These are phyloP conservation scores for Microctonus hyperodae DNA, from an alignment of 2,888 invertebrate species.

Conservation along the genomic window DNA sequence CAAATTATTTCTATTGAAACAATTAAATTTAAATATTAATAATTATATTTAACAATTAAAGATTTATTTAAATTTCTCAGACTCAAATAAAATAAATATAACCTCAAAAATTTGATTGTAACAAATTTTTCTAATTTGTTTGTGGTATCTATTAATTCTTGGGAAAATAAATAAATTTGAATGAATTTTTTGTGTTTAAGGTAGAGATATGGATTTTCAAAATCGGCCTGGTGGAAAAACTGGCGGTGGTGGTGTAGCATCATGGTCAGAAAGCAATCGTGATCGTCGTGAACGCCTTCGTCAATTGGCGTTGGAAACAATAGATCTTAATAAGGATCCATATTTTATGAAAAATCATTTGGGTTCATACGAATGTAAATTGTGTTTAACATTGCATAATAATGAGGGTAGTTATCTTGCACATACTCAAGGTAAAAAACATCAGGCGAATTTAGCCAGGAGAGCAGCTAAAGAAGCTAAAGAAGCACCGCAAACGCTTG, in stretches of 20 bases:
- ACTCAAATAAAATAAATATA: too few species aligned
- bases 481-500: slow-evolving; percentile 92
- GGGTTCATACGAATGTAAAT: slow-evolving; percentile 98
- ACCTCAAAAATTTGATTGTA: too few species aligned
- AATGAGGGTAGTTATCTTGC: slow-evolving; percentile 99
- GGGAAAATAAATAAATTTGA: not conserved
- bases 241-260: slow-evolving; percentile 98
- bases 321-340: slow-evolving; percentile 98
- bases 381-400: slow-evolving; percentile 97
- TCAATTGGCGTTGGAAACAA: slow-evolving; percentile 96
- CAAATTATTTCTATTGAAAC: too few species aligned
- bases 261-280: slow-evolving; percentile 97
- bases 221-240: slow-evolving; percentile 99
- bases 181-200: not conserved
- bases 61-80: too few species aligned
- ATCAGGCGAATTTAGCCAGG: slow-evolving; percentile 97
- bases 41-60: too few species aligned
- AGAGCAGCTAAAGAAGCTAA: slow-evolving; percentile 99
- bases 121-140: too few species aligned
- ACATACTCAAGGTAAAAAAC: slow-evolving; percentile 99
- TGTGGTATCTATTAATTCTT: not conserved
- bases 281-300: slow-evolving; percentile 95
- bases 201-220: slow-evolving; percentile 91
- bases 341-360: slow-evolving; percentile 99
- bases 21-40: too few species aligned